A percentile compares a stretch with the other conserved stretches of the same genome.
Evolutionary conservation across 2,888 invertebrate species (phyloP).

Genomic region (Rotaria sp.): DNA sequence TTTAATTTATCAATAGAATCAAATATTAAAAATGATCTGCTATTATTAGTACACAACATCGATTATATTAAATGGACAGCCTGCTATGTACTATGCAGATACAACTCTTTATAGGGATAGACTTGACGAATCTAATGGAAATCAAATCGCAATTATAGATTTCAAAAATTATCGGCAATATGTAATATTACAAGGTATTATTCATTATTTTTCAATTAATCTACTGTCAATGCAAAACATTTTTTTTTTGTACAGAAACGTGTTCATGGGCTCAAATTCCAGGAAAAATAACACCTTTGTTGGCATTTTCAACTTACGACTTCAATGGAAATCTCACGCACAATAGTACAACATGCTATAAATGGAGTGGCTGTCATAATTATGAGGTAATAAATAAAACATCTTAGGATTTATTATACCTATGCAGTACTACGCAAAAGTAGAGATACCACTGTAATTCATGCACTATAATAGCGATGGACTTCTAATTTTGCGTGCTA

Average conservation of each 20-base stretch:
- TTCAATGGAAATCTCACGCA: background rate
- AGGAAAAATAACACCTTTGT: background rate
- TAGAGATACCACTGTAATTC: background rate
- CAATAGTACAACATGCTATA: background rate
- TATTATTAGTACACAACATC: background rate
- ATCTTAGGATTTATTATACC: background rate
- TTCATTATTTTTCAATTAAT: background rate
- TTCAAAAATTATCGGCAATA: background rate
- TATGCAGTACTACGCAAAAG: background rate
- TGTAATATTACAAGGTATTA: background rate
- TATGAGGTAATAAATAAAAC: conserved; percentile 8
- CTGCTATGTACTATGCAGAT: background rate
- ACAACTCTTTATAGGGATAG: background rate
- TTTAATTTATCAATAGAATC: background rate
- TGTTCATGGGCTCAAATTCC: conserved; percentile 18
- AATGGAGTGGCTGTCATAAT: conserved; percentile 5
- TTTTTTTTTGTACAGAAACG: background rate
- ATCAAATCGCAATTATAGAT: background rate
- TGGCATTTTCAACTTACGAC: background rate
- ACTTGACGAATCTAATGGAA: background rate
- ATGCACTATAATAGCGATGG: background rate
- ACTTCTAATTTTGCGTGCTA: background rate
- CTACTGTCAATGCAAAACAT: background rate
- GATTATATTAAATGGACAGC: background rate
- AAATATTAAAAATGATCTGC: background rate